phyloP scores from a whole-genome alignment of 2,113 vertebrate species.

The Nymphicus hollandicus region DNA sequence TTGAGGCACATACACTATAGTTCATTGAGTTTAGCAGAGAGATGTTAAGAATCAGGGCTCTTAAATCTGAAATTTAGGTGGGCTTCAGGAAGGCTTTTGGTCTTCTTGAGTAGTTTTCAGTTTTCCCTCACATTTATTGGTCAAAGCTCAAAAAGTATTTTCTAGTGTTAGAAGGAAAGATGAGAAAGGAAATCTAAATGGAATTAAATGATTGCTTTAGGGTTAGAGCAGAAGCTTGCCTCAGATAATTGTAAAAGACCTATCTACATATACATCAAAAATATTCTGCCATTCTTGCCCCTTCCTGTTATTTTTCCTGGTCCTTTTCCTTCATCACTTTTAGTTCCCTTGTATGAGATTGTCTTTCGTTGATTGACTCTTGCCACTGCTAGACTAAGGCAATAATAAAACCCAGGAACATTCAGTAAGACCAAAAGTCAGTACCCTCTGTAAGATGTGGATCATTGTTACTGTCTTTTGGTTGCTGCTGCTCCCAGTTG shows the following conservation, averaged over 20 bases:
- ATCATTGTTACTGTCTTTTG: background rate
- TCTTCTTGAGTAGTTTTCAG: background rate
- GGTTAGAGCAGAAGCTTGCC: background rate
- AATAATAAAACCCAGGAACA: background rate
- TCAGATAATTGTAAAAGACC: background rate
- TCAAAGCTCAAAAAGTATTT: background rate
- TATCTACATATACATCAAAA: background rate
- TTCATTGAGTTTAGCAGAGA: background rate
- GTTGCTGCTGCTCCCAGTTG: background rate
- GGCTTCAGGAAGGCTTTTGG: background rate
- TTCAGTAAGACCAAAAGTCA: background rate
- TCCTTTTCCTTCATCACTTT: background rate
- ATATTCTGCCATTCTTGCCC: background rate
- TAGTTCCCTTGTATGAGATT: background rate
- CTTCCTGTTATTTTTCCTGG: background rate
- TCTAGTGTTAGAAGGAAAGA: background rate
- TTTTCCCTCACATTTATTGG: background rate
- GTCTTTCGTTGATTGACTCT: background rate
- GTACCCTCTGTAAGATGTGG: background rate
- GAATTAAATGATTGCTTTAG: background rate
- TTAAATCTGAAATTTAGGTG: background rate
- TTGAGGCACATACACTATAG: background rate
- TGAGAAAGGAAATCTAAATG: background rate
- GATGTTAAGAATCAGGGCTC: background rate
- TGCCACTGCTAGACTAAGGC: background rate